Conservation (phyloP, 2,888 invertebrate genomes). For the Anthophora plumipes region DNA sequence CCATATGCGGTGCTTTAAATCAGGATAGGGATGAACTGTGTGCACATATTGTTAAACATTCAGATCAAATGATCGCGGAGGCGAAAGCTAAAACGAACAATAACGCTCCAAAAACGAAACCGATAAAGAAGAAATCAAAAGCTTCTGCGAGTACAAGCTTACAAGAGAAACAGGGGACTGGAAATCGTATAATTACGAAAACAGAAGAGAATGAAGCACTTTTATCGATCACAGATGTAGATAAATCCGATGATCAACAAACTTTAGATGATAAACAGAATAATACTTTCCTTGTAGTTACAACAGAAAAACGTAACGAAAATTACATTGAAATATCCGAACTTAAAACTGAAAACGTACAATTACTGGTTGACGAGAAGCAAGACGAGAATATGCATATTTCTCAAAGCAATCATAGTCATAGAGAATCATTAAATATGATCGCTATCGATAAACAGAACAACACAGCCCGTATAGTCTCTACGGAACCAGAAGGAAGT, state of each 20-base stretch:
- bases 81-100: slow-evolving; percentile 82
- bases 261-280: slow-evolving; percentile 62
- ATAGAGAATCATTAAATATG: slow-evolving; percentile 61
- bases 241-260: slow-evolving; percentile 65
- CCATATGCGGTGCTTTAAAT: slow-evolving; percentile 84
- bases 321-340: slow-evolving; percentile 65
- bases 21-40: slow-evolving; percentile 85
- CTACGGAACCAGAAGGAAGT: slow-evolving; percentile 49
- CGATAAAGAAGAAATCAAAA: slow-evolving; percentile 72
- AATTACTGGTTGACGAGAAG: slow-evolving; percentile 62
- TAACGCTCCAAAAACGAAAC: slow-evolving; percentile 70
- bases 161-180: slow-evolving; percentile 42
- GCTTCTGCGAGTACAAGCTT: slow-evolving; percentile 31
- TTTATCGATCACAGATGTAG: slow-evolving; percentile 71
- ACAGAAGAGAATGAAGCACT: slow-evolving; percentile 73
- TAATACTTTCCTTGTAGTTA: slow-evolving; percentile 68
- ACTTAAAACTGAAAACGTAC: slow-evolving; percentile 65
- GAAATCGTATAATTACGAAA: slow-evolving; percentile 56
- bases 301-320: slow-evolving; percentile 64
- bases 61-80: slow-evolving; percentile 85
- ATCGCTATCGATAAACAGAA: slow-evolving; percentile 66
- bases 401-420: slow-evolving; percentile 52
- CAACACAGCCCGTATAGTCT: slow-evolving; percentile 50
- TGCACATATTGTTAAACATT: slow-evolving; percentile 86
- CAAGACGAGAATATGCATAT: slow-evolving; percentile 59